Percentiles rank a stretch among this genome's conserved stretches.
phyloP scores from a whole-genome alignment of 2,888 invertebrate genomes.

The Ethmia dodecea region DNA sequence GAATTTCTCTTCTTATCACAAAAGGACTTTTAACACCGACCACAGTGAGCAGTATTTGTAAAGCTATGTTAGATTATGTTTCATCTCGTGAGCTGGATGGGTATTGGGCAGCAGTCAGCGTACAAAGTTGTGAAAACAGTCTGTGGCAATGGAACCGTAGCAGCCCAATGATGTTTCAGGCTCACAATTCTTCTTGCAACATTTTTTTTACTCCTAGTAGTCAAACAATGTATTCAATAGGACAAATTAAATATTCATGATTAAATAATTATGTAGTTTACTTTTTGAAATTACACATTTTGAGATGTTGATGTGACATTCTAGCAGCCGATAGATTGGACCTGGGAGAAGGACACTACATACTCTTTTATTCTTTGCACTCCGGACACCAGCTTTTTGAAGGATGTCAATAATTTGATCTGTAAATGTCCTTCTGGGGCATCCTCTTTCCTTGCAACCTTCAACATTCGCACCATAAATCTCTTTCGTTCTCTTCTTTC shows the following conservation, averaged over 20 bases:
- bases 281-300: too few species aligned
- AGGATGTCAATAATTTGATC: too few species aligned
- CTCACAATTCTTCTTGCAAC: conserved; percentile 51
- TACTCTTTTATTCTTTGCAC: too few species aligned
- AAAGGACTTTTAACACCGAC: conserved; percentile 51
- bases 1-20: conserved; percentile 44
- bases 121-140: conserved; percentile 53
- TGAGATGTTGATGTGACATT: too few species aligned
- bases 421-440: too few species aligned
- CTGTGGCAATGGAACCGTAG: conserved; percentile 49
- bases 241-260: conserved; percentile 62
- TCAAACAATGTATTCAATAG: conserved; percentile 41
- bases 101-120: conserved; percentile 53
- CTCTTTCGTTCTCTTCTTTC: too few species aligned
- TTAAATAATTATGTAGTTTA: background rate
- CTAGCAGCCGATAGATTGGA: too few species aligned
- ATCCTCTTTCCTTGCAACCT: background rate
- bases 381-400: too few species aligned
- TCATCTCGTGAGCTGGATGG: conserved; percentile 33
- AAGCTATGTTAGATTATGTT: conserved; percentile 37
- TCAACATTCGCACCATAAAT: background rate
- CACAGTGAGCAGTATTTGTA: conserved; percentile 34
- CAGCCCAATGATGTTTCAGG: conserved; percentile 47
- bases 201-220: conserved; percentile 42
- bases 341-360: too few species aligned